Base-by-base conservation (phyloP, 2,113 vertebrate species). In the Pantherophis guttatus region DNA sequence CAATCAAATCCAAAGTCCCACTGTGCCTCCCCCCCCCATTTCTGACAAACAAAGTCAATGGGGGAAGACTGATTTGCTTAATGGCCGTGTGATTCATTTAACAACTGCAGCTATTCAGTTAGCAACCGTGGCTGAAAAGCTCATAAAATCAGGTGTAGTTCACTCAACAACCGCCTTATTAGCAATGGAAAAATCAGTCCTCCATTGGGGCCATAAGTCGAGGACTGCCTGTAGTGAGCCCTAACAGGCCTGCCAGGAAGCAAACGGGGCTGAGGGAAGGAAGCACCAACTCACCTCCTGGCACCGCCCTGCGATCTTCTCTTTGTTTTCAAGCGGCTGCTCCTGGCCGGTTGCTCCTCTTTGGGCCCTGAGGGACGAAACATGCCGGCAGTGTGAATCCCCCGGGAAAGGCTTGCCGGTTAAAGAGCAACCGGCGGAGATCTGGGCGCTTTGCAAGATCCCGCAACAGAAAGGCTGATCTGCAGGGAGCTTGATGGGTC, bases 281-380 rank as follows among this genome's bases (percentile, higher is more conserved):
- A 4, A 52, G 13, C 1, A 0, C 21, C 7, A 24, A 15, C 26
- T 90, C 39, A 93, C 92, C 92, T 86, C 13, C 5, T 10, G 65
- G 29, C 5, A 0, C n/a, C 0, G 8, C 48, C 19, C 29, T 1
- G 12, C 0, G 2, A 12, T 9, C 86, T 70, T 7, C 21, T 58
- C 12, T 13, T 90, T n/a, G 55, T 3, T 86, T 90, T 90, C 88
- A 17, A 3, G 6, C 29, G 2, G 0, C 23, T 5, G 39, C 75
- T 93, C 39, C 92, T 39, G 2, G 5, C 11, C 0, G n/a, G 17
- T 0, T 0, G 6, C 62, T 62, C n/a, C 3, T 54, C 75, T 13
- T 33, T 8, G 55, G 88, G 19, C 12, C 88, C 92, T 93, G 92
- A 11, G 62, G n/a, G 55, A 90, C 0, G 11, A 8, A 90, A 21